Conservation (phyloP, 2,888 invertebrate species). For the Meandrusa payeni region DNA sequence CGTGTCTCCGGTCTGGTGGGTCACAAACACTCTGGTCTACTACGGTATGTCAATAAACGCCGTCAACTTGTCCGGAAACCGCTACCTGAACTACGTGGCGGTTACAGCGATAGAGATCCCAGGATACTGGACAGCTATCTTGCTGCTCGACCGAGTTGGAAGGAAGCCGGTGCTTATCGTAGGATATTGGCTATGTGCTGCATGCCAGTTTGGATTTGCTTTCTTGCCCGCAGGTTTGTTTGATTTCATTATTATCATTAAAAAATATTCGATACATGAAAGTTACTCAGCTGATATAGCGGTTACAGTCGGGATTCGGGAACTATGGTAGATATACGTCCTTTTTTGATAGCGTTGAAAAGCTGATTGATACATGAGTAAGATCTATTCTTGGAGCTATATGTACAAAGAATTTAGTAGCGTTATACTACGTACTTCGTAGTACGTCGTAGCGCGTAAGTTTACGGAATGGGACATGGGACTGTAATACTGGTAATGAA, state of each 20-base stretch:
- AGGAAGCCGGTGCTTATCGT: conserved; percentile 82
- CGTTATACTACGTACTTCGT: too few species aligned
- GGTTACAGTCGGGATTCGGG: too few species aligned
- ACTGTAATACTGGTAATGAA: too few species aligned
- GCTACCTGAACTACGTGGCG: conserved; percentile 84
- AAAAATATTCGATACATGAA: too few species aligned
- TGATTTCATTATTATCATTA: background rate
- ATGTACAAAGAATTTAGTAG: too few species aligned
- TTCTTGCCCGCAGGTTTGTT: conserved; percentile 78
- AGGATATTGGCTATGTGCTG: conserved; percentile 83
- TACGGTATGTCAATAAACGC: conserved; percentile 86
- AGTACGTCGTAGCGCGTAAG: too few species aligned
- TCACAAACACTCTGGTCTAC: conserved; percentile 85
- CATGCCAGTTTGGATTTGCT: conserved; percentile 81
- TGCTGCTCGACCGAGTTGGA: conserved; percentile 83
- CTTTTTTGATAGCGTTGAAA: too few species aligned
- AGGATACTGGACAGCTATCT: conserved; percentile 83
- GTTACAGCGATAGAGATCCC: conserved; percentile 86
- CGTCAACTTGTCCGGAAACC: conserved; percentile 83
- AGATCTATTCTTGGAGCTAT: too few species aligned
- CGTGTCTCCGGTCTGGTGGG: conserved; percentile 83
- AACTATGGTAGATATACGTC: too few species aligned
- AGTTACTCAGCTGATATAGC: too few species aligned
- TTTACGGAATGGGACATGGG: too few species aligned
- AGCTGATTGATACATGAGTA: too few species aligned